A percentile compares a stretch with the other conserved stretches of the same genome.
phyloP scores from a whole-genome alignment of 2,888 invertebrate genomes.

The Anaspis maculata region DNA sequence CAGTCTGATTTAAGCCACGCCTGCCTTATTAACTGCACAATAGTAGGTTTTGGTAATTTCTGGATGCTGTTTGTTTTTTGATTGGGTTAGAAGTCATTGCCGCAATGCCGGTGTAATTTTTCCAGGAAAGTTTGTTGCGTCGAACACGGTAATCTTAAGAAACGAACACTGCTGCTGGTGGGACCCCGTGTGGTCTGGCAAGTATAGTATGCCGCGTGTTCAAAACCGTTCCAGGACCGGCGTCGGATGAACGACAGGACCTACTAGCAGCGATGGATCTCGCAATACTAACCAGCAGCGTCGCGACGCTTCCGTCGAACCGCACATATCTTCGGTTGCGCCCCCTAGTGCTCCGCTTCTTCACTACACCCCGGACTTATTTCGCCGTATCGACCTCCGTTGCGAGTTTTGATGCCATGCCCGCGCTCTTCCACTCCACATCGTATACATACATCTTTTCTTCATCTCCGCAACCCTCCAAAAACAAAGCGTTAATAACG shows the following conservation, averaged over 20 bases:
- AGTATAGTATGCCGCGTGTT: conserved; percentile 25
- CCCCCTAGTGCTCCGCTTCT: conserved; percentile 22
- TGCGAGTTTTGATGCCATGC: conserved; percentile 14
- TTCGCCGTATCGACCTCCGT: conserved; percentile 22
- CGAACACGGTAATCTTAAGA: no score
- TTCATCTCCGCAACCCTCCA: no score
- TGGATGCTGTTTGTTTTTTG: background rate
- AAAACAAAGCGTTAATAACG: no score
- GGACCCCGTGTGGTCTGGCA: no score
- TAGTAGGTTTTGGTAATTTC: conserved; percentile 7
- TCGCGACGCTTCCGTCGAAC: conserved; percentile 24
- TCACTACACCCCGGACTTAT: conserved; percentile 11
- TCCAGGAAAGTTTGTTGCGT: no score
- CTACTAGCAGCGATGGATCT: conserved; percentile 15
- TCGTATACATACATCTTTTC: no score
- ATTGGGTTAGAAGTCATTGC: background rate
- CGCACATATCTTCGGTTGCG: conserved; percentile 21
- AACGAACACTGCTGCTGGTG: no score
- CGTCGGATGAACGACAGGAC: conserved; percentile 6
- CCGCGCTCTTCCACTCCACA: conserved; percentile 11
- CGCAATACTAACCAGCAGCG: conserved; percentile 28
- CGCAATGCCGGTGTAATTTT: no score
- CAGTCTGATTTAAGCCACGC: conserved; percentile 14
- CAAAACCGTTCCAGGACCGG: conserved; percentile 6
- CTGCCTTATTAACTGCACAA: conserved; percentile 10